These are phyloP conservation scores for Synanthedon vespiformis DNA, from an alignment of 2,888 invertebrate genomes.

Conservation along the genomic window DNA sequence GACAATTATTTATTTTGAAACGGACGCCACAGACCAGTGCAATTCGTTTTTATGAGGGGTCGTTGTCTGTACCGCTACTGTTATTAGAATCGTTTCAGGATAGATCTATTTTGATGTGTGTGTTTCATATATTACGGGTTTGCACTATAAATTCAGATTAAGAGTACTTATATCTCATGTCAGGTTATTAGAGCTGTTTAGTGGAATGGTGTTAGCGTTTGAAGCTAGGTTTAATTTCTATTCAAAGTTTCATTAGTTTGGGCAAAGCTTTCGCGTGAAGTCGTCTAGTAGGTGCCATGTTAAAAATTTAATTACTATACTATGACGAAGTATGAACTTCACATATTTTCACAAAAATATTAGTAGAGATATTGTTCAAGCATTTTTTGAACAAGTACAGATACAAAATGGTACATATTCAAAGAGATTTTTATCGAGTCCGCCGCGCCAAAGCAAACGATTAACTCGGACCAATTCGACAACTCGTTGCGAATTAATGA, in stretches of 20 bases:
- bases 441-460: slow-evolving; percentile 1
- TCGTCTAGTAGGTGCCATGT: no score
- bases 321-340: no score
- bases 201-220: not conserved
- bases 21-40: slow-evolving; percentile 35
- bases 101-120: slow-evolving; percentile 28
- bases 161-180: no score
- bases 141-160: slow-evolving; percentile 7
- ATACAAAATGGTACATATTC: no score
- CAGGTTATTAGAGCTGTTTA: not conserved
- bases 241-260: no score
- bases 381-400: no score
- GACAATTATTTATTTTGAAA: slow-evolving; percentile 26
- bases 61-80: slow-evolving; percentile 36
- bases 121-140: slow-evolving; percentile 18
- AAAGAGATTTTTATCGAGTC: not conserved
- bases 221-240: no score
- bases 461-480: slow-evolving; percentile 2
- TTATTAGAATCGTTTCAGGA: slow-evolving; percentile 43
- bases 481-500: slow-evolving; percentile 1
- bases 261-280: no score
- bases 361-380: no score
- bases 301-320: no score
- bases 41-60: slow-evolving; percentile 51
- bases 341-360: no score